These are phyloP conservation scores for Zosterops lateralis DNA, from an alignment of 2,113 vertebrate genomes.

Conservation along the genomic window DNA sequence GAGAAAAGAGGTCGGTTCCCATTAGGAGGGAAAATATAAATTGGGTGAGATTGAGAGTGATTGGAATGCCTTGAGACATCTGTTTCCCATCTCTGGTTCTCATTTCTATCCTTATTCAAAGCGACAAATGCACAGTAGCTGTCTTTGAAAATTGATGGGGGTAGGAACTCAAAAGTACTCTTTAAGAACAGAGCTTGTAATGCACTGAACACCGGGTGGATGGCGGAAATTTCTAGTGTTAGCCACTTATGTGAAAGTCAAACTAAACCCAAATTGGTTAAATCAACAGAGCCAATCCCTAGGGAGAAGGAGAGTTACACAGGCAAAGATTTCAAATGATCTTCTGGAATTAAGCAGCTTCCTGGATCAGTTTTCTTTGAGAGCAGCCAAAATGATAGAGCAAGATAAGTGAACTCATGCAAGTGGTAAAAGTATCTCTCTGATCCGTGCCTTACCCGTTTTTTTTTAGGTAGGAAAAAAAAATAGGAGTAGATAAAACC, in stretches of 20 bases:
- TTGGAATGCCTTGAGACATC: conserved; percentile 60
- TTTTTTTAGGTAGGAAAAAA: neutral
- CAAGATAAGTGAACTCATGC: neutral
- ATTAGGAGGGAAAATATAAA: conserved; percentile 34
- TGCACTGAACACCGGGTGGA: neutral
- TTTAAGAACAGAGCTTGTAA: conserved; percentile 43
- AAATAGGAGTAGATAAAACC: neutral
- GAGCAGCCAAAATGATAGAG: neutral
- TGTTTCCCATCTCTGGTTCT: conserved; percentile 66
- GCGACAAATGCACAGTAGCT: conserved; percentile 58
- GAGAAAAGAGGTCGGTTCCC: neutral
- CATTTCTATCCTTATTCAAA: conserved; percentile 68
- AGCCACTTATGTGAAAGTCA: conserved; percentile 46
- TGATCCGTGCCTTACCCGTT: neutral
- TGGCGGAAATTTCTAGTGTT: conserved; percentile 42
- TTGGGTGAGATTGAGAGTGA: conserved; percentile 31
- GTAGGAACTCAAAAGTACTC: conserved; percentile 38
- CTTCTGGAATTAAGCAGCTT: conserved; percentile 27
- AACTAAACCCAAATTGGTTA: conserved; percentile 53
- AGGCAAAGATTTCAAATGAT: conserved; percentile 33
- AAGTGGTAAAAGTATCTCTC: neutral
- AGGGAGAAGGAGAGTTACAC: neutral
- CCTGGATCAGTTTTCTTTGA: conserved; percentile 32
- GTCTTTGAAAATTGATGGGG: conserved; percentile 58
- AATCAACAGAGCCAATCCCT: conserved; percentile 31